phyloP scores from a whole-genome alignment of 1,140 invertebrate species.

The Planococcus citri region DNA sequence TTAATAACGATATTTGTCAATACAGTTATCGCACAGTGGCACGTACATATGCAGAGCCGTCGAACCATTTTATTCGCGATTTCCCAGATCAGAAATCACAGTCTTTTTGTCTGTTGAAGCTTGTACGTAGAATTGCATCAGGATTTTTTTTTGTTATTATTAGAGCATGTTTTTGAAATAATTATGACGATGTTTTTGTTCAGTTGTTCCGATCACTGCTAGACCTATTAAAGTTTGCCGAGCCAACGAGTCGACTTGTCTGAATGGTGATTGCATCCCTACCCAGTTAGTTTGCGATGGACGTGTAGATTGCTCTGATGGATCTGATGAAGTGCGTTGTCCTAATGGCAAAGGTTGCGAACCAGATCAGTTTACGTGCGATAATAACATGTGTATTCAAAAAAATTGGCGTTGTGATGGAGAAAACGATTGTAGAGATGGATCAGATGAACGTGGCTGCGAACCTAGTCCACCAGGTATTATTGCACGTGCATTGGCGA shows the following conservation, averaged over 20 bases:
- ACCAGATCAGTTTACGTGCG: conserved; percentile 84
- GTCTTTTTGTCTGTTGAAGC: conserved; percentile 56
- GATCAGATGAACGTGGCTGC: conserved; percentile 65
- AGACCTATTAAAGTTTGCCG: conserved; percentile 41
- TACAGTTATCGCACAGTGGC: conserved; percentile 54
- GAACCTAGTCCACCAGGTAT: conserved; percentile 36
- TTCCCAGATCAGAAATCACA: conserved; percentile 40
- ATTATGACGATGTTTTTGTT: background rate
- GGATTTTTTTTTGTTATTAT: no score
- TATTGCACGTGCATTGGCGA: background rate
- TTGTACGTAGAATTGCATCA: conserved; percentile 45
- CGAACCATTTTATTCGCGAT: conserved; percentile 44
- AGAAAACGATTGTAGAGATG: conserved; percentile 86
- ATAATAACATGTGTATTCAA: conserved; percentile 74
- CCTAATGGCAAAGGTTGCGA: conserved; percentile 45
- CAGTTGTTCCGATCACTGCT: background rate
- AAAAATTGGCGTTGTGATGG: conserved; percentile 87
- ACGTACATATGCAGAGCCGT: conserved; percentile 70
- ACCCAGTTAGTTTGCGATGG: conserved; percentile 71
- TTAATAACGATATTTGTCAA: background rate
- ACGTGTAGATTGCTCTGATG: conserved; percentile 65
- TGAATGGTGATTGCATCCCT: conserved; percentile 79
- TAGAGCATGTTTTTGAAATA: no score
- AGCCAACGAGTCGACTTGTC: conserved; percentile 73
- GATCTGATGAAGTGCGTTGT: conserved; percentile 78